Conservation (phyloP, 1,140 invertebrate genomes). For the Ostrea edulis region DNA sequence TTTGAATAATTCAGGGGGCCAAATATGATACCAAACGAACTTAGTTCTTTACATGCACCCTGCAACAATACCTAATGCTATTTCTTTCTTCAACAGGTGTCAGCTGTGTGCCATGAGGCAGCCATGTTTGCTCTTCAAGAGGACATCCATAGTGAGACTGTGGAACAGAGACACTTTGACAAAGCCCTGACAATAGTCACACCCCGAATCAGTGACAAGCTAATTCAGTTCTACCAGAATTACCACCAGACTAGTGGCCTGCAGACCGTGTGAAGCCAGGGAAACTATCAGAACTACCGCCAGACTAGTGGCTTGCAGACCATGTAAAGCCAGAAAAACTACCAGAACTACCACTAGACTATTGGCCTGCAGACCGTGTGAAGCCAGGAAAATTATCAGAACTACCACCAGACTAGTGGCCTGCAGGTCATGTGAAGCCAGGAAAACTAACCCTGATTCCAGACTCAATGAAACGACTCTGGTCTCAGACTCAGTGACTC, state of each 20-base stretch:
- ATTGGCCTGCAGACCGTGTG: conserved; percentile 59
- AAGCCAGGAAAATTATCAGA: too few species aligned
- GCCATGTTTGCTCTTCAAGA: conserved; percentile 89
- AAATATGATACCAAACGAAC: too few species aligned
- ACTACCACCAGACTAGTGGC: conserved; percentile 78
- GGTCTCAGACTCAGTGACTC: too few species aligned
- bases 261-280: conserved; percentile 40
- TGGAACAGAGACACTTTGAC: conserved; percentile 85
- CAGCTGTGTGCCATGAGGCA: conserved; percentile 92
- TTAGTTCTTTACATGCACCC: too few species aligned
- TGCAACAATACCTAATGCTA: too few species aligned
- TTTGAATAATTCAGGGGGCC: too few species aligned
- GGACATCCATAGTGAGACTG: conserved; percentile 82
- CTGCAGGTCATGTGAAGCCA: conserved; percentile 50
- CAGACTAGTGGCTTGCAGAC: too few species aligned
- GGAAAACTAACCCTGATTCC: too few species aligned
- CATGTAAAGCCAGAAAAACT: too few species aligned
- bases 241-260: conserved; percentile 76
- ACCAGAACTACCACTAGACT: conserved; percentile 82
- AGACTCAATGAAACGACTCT: too few species aligned
- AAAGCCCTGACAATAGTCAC: conserved; percentile 84
- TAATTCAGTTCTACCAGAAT: conserved; percentile 86
- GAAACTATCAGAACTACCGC: too few species aligned
- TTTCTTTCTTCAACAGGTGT: conserved; percentile 80
- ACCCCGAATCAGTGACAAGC: conserved; percentile 85